Evolutionary conservation across 2,113 vertebrate genomes (phyloP).

Genomic region (Clarias gariepinus): DNA sequence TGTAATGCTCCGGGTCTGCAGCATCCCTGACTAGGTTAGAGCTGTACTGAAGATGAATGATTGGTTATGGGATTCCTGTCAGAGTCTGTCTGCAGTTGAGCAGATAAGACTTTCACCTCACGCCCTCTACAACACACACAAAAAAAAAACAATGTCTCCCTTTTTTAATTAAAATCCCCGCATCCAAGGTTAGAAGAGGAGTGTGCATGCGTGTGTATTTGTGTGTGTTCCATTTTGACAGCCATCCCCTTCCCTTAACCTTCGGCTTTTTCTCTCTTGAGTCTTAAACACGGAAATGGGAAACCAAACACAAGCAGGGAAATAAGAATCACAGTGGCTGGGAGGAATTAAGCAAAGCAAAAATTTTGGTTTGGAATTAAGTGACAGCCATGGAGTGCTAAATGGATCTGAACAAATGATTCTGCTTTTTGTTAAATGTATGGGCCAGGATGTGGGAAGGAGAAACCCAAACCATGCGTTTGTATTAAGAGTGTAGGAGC

Average conservation of each 20-base stretch:
- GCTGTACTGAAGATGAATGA: conserved; percentile 3
- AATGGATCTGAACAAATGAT: conserved; percentile 31
- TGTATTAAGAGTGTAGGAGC: conserved; percentile 8
- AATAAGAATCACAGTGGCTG: conserved; percentile 45
- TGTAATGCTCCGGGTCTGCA: background rate
- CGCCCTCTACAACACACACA: conserved; percentile 36
- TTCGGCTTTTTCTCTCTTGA: conserved; percentile 38
- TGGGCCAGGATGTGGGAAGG: conserved; percentile 26
- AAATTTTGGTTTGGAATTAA: conserved; percentile 37
- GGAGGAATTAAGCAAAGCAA: conserved; percentile 48
- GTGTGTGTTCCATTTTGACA: conserved; percentile 7
- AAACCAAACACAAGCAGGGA: conserved; percentile 37
- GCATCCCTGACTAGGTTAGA: background rate
- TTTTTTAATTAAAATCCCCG: conserved; percentile 57
- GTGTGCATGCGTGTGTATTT: conserved; percentile 22
- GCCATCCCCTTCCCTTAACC: conserved; percentile 24
- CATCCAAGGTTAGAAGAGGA: conserved; percentile 39
- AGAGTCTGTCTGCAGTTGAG: conserved; percentile 46
- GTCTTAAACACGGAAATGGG: conserved; percentile 62
- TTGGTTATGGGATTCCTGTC: conserved; percentile 61
- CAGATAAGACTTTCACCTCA: conserved; percentile 59
- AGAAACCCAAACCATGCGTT: conserved; percentile 34
- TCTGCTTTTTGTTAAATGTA: conserved; percentile 3
- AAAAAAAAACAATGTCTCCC: conserved; percentile 32
- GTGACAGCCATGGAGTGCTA: conserved; percentile 24